A percentile compares a stretch with the other conserved stretches of the same genome.
Conservation (phyloP, 2,888 invertebrate species). For the Brenthis hecate region DNA sequence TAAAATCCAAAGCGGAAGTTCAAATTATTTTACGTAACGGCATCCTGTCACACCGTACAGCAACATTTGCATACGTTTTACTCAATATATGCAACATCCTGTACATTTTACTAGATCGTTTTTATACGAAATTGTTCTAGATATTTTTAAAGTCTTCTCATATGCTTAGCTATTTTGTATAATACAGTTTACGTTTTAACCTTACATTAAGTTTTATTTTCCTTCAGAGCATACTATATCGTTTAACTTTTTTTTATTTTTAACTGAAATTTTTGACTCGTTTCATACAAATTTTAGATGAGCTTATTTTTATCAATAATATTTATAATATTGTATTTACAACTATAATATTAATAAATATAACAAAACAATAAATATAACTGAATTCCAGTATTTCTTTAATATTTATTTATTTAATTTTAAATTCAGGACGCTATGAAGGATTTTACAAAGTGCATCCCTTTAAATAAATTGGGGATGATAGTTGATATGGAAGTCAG, state of each 20-base stretch:
- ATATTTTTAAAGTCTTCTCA: conserved; percentile 5
- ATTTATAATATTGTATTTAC: too few species aligned
- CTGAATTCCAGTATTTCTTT: too few species aligned
- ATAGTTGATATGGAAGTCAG: too few species aligned
- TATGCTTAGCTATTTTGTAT: background rate
- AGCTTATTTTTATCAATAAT: too few species aligned
- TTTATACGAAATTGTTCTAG: conserved; percentile 8
- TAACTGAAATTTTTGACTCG: background rate
- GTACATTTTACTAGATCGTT: conserved; percentile 19
- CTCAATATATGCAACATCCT: conserved; percentile 14
- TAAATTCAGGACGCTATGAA: too few species aligned
- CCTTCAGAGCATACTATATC: background rate
- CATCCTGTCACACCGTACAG: conserved; percentile 17
- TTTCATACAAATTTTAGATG: too few species aligned
- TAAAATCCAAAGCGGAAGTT: conserved; percentile 12
- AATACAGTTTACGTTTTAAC: conserved; percentile 1
- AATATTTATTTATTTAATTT: too few species aligned
- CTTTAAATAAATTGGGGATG: too few species aligned
- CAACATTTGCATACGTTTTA: conserved; percentile 20
- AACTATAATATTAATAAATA: too few species aligned
- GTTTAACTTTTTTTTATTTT: background rate
- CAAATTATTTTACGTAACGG: conserved; percentile 23
- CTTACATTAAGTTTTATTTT: conserved; percentile 6
- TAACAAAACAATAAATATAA: too few species aligned
- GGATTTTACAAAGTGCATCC: too few species aligned